These are phyloP conservation scores for Epistrophella euchroma DNA, from an alignment of 2,888 invertebrate species.

Conservation along the genomic window DNA sequence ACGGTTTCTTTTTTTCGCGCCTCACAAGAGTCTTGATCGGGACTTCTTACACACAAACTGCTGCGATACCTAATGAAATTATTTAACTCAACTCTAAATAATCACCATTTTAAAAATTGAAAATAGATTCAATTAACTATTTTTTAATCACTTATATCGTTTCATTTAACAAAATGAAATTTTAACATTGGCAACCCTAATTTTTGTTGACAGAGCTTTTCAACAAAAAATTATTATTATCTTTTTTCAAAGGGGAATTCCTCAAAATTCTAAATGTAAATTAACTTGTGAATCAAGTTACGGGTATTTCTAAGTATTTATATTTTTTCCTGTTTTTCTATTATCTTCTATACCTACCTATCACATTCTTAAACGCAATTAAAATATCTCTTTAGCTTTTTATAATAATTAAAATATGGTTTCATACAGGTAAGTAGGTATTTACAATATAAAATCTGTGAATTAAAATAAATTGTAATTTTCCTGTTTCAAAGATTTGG, in stretches of 20 bases:
- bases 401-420: background rate
- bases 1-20: no score
- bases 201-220: slow-evolving; percentile 25
- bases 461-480: background rate
- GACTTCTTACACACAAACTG: no score
- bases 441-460: background rate
- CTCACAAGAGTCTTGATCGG: no score
- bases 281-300: slow-evolving; percentile 41
- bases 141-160: no score
- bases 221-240: slow-evolving; percentile 13
- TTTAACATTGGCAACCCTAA: slow-evolving; percentile 9
- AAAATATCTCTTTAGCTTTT: background rate
- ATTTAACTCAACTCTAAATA: no score
- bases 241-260: slow-evolving; percentile 29
- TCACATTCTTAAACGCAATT: background rate
- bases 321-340: slow-evolving; percentile 11
- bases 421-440: background rate
- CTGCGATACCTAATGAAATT: no score
- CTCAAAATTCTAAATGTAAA: slow-evolving; percentile 28
- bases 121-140: no score
- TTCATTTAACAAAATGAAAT: background rate
- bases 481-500: background rate
- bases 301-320: slow-evolving; percentile 12
- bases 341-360: background rate
- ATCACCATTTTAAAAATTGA: no score